A percentile compares a stretch with the other conserved stretches of the same genome.
phyloP scores from a whole-genome alignment of 2,113 vertebrate species.

The Catharus bicknelli region DNA sequence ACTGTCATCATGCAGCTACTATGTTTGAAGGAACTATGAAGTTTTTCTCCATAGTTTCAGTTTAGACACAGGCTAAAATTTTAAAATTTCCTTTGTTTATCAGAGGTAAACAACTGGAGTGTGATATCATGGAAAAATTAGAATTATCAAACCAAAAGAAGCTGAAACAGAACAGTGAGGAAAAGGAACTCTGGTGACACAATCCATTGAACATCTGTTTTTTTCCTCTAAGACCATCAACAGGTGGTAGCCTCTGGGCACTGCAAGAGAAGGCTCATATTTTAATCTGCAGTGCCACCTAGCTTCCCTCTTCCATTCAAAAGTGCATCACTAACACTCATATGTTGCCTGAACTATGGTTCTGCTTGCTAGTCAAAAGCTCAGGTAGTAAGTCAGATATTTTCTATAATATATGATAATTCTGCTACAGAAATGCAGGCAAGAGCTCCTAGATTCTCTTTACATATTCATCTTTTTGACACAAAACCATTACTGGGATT shows the following conservation, averaged over 20 bases:
- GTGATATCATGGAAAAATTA: background rate
- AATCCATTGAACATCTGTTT: background rate
- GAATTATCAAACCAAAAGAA: background rate
- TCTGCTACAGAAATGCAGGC: slow-evolving; percentile 9
- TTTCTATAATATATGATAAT: background rate
- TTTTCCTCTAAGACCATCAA: background rate
- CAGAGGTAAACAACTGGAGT: background rate
- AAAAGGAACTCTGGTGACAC: background rate
- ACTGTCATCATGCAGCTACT: background rate
- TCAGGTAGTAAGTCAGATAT: background rate
- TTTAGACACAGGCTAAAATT: background rate
- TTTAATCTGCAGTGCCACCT: slow-evolving; percentile 54
- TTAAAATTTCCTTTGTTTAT: background rate
- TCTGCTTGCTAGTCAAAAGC: background rate
- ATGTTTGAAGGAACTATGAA: background rate
- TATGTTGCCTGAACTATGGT: background rate
- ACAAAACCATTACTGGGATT: background rate
- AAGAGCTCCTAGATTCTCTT: background rate
- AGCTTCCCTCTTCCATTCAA: slow-evolving; percentile 1
- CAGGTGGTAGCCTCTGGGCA: background rate
- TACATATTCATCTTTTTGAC: slow-evolving; percentile 13
- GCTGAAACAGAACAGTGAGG: background rate
- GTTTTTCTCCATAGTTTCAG: background rate
- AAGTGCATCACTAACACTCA: background rate
- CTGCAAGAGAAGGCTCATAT: background rate